These are phyloP conservation scores for Lordiphosa clarofinis DNA, from an alignment of 1,140 invertebrate species.

Conservation along the genomic window DNA sequence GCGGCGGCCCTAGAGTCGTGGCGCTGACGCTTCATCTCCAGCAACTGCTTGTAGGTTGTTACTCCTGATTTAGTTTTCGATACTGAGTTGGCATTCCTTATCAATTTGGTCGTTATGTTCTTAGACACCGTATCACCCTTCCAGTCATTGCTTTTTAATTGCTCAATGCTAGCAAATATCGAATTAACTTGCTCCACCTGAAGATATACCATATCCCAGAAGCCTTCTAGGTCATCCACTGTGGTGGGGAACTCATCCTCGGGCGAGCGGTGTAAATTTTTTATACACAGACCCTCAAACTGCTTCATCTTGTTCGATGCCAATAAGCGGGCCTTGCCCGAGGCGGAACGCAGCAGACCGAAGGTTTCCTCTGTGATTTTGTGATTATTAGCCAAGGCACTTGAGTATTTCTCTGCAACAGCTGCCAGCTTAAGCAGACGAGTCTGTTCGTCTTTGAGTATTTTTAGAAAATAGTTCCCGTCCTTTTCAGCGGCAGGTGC, in stretches of 20 bases:
- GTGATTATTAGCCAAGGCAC: conserved; percentile 80
- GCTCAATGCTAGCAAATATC: conserved; percentile 88
- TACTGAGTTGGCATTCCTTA: conserved; percentile 31
- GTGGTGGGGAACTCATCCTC: conserved; percentile 93
- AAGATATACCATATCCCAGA: conserved; percentile 98
- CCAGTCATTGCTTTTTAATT: conserved; percentile 88
- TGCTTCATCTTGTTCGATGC: conserved; percentile 96
- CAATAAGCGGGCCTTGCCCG: conserved; percentile 94
- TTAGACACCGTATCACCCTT: conserved; percentile 34
- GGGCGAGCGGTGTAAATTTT: conserved; percentile 84
- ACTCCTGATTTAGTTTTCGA: conserved; percentile 37
- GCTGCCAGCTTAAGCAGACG: conserved; percentile 85
- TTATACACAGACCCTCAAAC: conserved; percentile 88
- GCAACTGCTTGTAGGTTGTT: conserved; percentile 81
- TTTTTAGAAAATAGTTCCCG: conserved; percentile 88
- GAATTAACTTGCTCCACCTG: conserved; percentile 91
- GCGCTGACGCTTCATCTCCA: conserved; percentile 86
- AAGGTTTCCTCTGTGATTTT: conserved; percentile 87
- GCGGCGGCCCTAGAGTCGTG: conserved; percentile 82
- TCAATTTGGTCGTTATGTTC: conserved; percentile 27
- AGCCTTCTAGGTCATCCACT: conserved; percentile 92
- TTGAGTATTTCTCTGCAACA: conserved; percentile 85
- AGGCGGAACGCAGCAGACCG: conserved; percentile 92
- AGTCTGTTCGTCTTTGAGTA: conserved; percentile 87
- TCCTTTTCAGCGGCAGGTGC: conserved; percentile 73